Evolutionary conservation across 2,797 vertebrate species (phyloP).

Genomic region (Acipenser ruthenus): DNA sequence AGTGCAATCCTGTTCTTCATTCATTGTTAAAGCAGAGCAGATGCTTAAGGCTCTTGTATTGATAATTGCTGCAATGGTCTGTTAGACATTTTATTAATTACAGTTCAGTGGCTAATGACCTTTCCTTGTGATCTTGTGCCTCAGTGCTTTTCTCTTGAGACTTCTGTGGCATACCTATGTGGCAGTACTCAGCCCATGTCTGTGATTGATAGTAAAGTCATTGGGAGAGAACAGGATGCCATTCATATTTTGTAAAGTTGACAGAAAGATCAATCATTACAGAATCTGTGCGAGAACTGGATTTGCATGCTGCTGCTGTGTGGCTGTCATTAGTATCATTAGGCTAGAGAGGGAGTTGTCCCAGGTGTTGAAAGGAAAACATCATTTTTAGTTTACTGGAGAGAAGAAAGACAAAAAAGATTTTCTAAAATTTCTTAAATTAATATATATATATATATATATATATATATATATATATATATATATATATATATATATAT

Average conservation of each 20-base stretch:
- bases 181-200: constrained; percentile 48
- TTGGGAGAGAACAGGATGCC: constrained; percentile 44
- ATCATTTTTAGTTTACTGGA: constrained; percentile 28
- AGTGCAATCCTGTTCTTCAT: constrained; percentile 12
- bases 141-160: constrained; percentile 44
- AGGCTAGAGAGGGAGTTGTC: constrained; percentile 28
- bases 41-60: constrained; percentile 31
- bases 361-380: constrained; percentile 27
- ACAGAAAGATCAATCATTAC: constrained; percentile 74
- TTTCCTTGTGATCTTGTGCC: constrained; percentile 56
- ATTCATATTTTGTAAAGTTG: constrained; percentile 48
- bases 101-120: constrained; percentile 67
- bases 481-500: neutral
- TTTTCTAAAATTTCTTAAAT: neutral
- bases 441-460: neutral
- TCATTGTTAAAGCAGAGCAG: constrained; percentile 20
- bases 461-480: neutral
- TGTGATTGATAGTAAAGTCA: constrained; percentile 63
- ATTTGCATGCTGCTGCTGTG: constrained; percentile 42
- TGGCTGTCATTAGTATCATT: constrained; percentile 37
- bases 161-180: constrained; percentile 54
- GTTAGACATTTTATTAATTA: constrained; percentile 82
- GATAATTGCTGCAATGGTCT: constrained; percentile 51
- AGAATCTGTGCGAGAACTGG: constrained; percentile 44
- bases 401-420: constrained; percentile 18